Percentiles rank a stretch among this genome's conserved stretches.
Conservation (phyloP, 1,140 invertebrate genomes). For the Globodera ellingtonae region DNA sequence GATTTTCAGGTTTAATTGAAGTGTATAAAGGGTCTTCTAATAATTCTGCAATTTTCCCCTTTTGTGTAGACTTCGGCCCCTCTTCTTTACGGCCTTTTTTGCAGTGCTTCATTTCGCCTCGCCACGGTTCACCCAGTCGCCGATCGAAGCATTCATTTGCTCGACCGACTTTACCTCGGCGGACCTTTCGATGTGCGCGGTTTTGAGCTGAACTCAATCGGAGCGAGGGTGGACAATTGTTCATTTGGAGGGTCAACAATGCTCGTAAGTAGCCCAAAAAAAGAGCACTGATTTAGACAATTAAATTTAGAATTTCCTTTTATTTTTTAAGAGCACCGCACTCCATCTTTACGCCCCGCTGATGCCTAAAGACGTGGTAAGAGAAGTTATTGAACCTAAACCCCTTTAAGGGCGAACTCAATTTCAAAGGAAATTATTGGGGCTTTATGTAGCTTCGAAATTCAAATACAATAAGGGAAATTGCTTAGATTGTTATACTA, state of each 20-base stretch:
- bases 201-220: conserved; percentile 60
- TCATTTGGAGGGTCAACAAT: conserved; percentile 51
- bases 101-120: conserved; percentile 48
- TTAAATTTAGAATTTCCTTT: not conserved
- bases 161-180: conserved; percentile 60
- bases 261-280: not conserved
- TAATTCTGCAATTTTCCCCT: conserved; percentile 2
- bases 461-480: too few relatives aligned
- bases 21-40: not conserved
- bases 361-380: conserved; percentile 52
- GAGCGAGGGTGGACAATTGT: conserved; percentile 45
- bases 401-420: not conserved
- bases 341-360: conserved; percentile 56
- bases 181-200: conserved; percentile 61
- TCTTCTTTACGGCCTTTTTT: conserved; percentile 48
- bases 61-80: conserved; percentile 49
- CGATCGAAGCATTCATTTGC: conserved; percentile 53
- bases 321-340: conserved; percentile 30
- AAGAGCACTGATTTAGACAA: too few relatives aligned
- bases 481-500: too few relatives aligned
- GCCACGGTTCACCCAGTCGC: conserved; percentile 44
- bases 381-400: conserved; percentile 9
- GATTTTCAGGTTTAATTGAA: conserved; percentile 53
- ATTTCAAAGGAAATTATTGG: too few relatives aligned
- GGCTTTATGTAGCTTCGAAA: too few relatives aligned